A percentile compares a stretch with the other conserved stretches of the same genome.
phyloP scores from a whole-genome alignment of 35 echinoderm and acorn worm species.

The Ophioderma brevispina region DNA sequence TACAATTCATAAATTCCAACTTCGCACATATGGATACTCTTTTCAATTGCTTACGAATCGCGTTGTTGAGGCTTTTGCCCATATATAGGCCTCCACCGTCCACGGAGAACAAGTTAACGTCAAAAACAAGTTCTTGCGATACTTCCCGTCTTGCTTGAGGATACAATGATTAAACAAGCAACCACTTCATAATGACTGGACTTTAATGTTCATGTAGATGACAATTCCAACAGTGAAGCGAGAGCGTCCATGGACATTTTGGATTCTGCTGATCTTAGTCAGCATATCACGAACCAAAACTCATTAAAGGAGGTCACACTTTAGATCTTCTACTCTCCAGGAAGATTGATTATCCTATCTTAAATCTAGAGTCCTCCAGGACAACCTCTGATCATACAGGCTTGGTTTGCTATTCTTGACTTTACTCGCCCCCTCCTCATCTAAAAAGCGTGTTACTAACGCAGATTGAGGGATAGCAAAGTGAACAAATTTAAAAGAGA shows the following conservation, averaged over 20 bases:
- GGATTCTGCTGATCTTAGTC: too few species aligned
- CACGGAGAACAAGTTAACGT: conserved; percentile 23
- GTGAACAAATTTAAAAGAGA: background rate
- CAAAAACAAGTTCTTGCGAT: background rate
- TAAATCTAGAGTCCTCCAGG: background rate
- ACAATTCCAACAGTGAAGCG: too few species aligned
- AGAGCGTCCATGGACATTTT: too few species aligned
- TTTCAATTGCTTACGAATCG: background rate
- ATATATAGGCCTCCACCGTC: conserved; percentile 44
- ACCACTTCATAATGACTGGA: background rate
- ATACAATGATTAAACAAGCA: background rate
- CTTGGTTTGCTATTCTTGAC: too few species aligned
- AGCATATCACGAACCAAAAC: conserved; percentile 17
- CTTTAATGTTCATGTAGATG: conserved; percentile 47
- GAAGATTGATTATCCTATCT: conserved; percentile 25
- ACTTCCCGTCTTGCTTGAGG: background rate
- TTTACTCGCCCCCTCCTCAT: background rate
- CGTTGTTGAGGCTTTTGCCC: background rate
- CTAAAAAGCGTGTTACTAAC: background rate
- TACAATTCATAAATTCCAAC: background rate
- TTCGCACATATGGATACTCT: conserved; percentile 15
- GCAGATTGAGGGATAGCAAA: background rate
- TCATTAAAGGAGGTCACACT: conserved; percentile 30
- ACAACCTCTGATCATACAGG: conserved; percentile 42
- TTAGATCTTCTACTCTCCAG: conserved; percentile 41